Evolutionary conservation across 2,797 vertebrate genomes (phyloP).

Genomic region (Micromesistius poutassou): DNA sequence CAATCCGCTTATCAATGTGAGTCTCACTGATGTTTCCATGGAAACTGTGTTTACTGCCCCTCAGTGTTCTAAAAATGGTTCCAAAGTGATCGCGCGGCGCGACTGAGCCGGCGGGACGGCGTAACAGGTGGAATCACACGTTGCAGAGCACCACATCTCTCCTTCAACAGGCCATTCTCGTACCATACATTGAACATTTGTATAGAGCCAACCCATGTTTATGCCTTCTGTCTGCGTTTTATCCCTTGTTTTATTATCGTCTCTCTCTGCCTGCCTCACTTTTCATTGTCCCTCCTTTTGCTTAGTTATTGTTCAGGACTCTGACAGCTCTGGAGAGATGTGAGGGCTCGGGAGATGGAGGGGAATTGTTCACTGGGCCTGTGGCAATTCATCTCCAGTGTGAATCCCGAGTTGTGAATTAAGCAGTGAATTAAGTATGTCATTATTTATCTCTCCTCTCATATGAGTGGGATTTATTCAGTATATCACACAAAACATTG

Average conservation of each 20-base stretch:
- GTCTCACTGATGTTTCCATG: constrained; percentile 83
- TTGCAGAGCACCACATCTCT: not conserved
- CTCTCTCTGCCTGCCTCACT: not conserved
- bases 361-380: constrained; percentile 60
- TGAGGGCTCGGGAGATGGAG: constrained; percentile 48
- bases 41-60: constrained; percentile 85
- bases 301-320: constrained; percentile 23
- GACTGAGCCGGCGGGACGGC: constrained; percentile 70
- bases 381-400: constrained; percentile 34
- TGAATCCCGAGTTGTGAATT: constrained; percentile 45
- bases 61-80: constrained; percentile 78
- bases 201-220: not conserved
- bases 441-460: constrained; percentile 42
- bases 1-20: constrained; percentile 80
- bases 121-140: constrained; percentile 53
- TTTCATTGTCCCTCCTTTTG: not conserved
- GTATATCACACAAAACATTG: constrained; percentile 22
- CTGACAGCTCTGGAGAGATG: constrained; percentile 33
- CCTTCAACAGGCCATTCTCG: not conserved
- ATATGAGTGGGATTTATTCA: constrained; percentile 31
- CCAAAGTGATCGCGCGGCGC: constrained; percentile 78
- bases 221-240: not conserved
- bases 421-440: constrained; percentile 38
- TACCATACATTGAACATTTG: not conserved
- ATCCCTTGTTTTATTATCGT: not conserved